Base-by-base conservation (phyloP, 1,140 invertebrate genomes). In the Anastrepha obliqua region DNA sequence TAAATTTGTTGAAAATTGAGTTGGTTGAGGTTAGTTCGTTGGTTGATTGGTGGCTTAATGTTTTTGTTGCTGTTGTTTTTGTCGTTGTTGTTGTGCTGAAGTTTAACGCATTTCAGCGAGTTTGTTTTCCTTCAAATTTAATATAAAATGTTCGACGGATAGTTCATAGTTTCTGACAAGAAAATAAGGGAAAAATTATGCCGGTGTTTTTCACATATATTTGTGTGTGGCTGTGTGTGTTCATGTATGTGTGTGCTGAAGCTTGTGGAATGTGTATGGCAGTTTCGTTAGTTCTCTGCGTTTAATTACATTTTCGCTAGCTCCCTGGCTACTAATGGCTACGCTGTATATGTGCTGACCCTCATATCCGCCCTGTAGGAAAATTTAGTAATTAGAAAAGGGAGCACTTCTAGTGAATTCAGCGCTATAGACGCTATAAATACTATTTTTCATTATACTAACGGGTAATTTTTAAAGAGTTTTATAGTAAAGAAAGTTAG, bases 1-100 rank as follows among this genome's bases (percentile, higher is more conserved):
- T 74, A 17, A 74, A 42, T 44, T 47, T 74, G 67, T 17, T 74
- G 67, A 44, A 74, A 74, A 74, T 74, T 74, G 39, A 74, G 44
- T 74, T 44, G 39, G 64, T 67, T 74, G 42, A 42, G 42, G 67
- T 74, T 74, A 74, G 67, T 74, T 74, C 39, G 2, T 47, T 13
- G 15, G 42, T 74, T 74, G 11, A 42, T 74, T 74, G 67, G 13
- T 74, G 39, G 67, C 67, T 70, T 47, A 15, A n/a, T 17, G 7
- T 15, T 17, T 42, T 74, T n/a, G 13, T 74, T 70, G 7, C 39
- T 44, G 4, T 74, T 47, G 3, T 74, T 74, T 55, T 74, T 74
- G 42, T n/a, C n/a, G n/a, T 15, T 44, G 3, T 1, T 29, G 29
- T 29, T 29, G 29, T 29, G 29, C 29, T 29, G 29, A 17, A 74